Evolutionary conservation across 2,888 invertebrate species (phyloP), one percentile per base, ranked within the genome.

Genomic region (Drosophila barbarae): DNA sequence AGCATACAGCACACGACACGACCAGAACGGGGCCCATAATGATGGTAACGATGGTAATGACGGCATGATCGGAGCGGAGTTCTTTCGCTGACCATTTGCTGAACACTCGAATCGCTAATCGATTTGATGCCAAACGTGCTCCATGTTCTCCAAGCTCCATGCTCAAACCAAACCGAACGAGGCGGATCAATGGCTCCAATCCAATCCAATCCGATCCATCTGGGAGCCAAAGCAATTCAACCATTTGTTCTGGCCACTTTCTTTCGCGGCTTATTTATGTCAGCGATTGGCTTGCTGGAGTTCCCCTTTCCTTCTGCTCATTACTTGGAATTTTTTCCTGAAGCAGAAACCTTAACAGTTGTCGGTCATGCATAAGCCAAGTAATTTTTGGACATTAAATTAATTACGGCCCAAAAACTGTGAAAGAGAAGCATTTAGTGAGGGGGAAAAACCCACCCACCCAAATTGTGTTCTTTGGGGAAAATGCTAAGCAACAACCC

Each of bases 111-210:
- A 73, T 69, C 41, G 76, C 76, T 79, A 79, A 79, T 79, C 79
- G 79, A 79, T 79, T 79, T 73, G 77, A 71, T 78, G 82, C 50
- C 74, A 69, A 76, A 82, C 82, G 82, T 82, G 79, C 71, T 60
- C 35, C 58, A 3, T 15, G 42, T n/a, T 2, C 41, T 42, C 46
- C 73, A 36, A 30, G 46, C 51, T 39, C 41, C 21, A 15, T 5
- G 38, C 52, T 32, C 53, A 23, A 26, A 18, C 42, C 61, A 34
- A 53, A 59, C 52, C 55, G 51, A 76, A 72, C 73, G 61, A 69
- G 74, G 61, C 70, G 39, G 44, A 47, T 56, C 58, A 60, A 50
- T 52, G 46, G 56, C 52, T 51, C 44, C 50, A 38, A 30, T 46
- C 59, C 59, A 34, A 39, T 32, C 55, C 42, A 39, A 42, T 57